Base-by-base conservation (phyloP, 2,888 invertebrate species). In the Tryphoninae sp. region DNA sequence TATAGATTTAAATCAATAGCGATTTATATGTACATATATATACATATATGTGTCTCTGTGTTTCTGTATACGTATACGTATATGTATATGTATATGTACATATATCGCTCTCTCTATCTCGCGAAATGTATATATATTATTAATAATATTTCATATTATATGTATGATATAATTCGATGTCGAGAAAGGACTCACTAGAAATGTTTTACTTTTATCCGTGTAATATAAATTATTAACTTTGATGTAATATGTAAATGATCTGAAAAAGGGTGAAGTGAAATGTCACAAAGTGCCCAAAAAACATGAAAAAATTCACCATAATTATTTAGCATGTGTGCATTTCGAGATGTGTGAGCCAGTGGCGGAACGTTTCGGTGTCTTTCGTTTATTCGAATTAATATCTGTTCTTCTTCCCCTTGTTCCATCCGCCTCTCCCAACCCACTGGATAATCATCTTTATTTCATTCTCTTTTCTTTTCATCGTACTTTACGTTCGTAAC, bases 281-380 rank as follows among this genome's bases (percentile, higher is more conserved):
- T 82, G 88, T 90, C 90, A 91, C 90, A 90, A 91, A 91, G 90
- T 90, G 90, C 90, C 90, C 90, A 89, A 88, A 87, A 87, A 86
- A 65, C 40, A 51, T 33, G 62, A 26, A 73, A 65, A 62, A 67
- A 51, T 84, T 89, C 88, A 87, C 84, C 86, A 83, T 87, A 86
- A 88, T 86, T 87, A 86, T 85, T 77, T 86, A 86, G 84, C 86
- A 86, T 82, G 85, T 85, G 86, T 85, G 88, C 87, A 89, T 87
- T 87, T 86, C 86, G 79, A 83, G 73, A 80, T 71, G 84, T 71
- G 84, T 83, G 81, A 84, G 84, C 78, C 76, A 13, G 81, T 33
- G 84, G 79, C 80, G 83, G 80, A 67, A 85, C 85, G 83, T 84
- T 86, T 84, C 87, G 87, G 85, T 87, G 85, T 88, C 86, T 80